Evolutionary conservation across 2,888 invertebrate species (phyloP), one percentile per base, ranked within the genome.

Genomic region (Nasonia oneida): DNA sequence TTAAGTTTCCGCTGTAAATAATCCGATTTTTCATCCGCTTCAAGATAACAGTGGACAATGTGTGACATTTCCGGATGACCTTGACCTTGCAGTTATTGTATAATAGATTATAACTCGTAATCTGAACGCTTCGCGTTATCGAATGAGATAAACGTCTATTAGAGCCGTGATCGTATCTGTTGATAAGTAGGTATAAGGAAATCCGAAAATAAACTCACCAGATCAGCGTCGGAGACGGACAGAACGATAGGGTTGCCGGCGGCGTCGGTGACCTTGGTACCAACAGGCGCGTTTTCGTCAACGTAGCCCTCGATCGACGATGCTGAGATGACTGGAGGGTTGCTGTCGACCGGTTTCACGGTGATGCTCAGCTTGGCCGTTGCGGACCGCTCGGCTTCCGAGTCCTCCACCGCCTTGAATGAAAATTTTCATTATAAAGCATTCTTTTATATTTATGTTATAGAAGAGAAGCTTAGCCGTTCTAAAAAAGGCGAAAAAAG

Each of bases 341-440:
- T 97, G 23, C 97, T 96, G 93, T 98, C 98, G 0, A 98, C 97
- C 0, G 98, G 97, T 87, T 97, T 96, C 0, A 98, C 97, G 61
- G 96, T 96, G 84, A 98, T 96, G 3, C 95, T 95, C 80, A 98
- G 93, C 92, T 97, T 97, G 0, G 98, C 98, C 39, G 97, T 97
- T 0, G 98, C 97, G 85, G 96, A 98, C 67, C 98, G 94, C 90
- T 96, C 96, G 0, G 96, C 95, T 93, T 97, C 96, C 2, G 97
- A 96, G 77, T 96, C 95, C 94, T 98, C 98, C 93, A 97, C 97
- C 0, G 98, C 98, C 96, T 97, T 92, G 0, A 18, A 82, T 10
- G 50, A 10, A 29, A 53, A 33, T 61, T 42, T 15, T 18, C 61
- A 74, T 57, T 67, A n/a, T 57, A 23, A 61, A 5, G 12, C 10